Evolutionary conservation across 2,113 vertebrate species (phyloP).

Genomic region (Falco punctatus): DNA sequence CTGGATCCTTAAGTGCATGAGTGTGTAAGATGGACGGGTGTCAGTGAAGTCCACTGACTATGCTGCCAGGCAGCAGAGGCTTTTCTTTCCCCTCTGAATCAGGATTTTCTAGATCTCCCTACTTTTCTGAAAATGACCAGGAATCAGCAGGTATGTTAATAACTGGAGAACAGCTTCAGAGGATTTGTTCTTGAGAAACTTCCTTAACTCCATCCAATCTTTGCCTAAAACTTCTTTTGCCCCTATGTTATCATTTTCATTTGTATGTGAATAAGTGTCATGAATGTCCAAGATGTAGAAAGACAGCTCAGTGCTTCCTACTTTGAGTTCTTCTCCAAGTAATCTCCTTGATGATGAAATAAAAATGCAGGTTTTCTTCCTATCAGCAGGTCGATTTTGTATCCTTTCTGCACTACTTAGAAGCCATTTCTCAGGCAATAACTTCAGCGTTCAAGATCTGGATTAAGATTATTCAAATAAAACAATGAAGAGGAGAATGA

Average conservation of each 20-base stretch:
- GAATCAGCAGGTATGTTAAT: background rate
- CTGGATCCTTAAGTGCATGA: background rate
- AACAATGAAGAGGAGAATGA: background rate
- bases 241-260: background rate
- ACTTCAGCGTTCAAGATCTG: background rate
- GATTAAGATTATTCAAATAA: background rate
- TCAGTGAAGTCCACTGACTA: background rate
- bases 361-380: background rate
- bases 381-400: background rate
- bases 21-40: fast-evolving
- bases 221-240: background rate
- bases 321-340: background rate
- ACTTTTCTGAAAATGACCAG: background rate
- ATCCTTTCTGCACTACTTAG: background rate
- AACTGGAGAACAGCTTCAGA: background rate
- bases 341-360: background rate
- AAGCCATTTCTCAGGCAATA: background rate
- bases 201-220: background rate
- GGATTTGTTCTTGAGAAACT: background rate
- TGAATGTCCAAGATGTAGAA: background rate
- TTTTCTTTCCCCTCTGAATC: background rate
- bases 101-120: background rate
- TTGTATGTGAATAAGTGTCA: background rate
- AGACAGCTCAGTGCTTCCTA: background rate
- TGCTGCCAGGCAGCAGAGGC: background rate